Evolutionary conservation across 2,888 invertebrate species (phyloP), one percentile per base, ranked within the genome.

Genomic region (Pilophorus perplexus): DNA sequence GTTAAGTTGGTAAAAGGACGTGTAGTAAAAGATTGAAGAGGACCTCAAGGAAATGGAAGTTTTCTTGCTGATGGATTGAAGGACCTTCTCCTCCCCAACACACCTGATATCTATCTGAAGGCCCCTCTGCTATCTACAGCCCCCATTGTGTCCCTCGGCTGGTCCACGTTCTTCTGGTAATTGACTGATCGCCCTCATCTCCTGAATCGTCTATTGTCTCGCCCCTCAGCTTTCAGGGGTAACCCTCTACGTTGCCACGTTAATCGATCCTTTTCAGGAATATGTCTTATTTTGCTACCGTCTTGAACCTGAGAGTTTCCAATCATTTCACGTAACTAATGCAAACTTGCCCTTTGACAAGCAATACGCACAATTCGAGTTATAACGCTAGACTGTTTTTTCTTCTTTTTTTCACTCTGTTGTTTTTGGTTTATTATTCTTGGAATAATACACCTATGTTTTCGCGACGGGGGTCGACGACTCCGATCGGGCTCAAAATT

Each of bases 11-110:
- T 55, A 55, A 55, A 55, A 55, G 55, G 55, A 55, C 55, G 55
- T 55, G 55, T 40, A n/a, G 59, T 40, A 59, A 59, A 59, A 59
- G 42, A 44, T 42, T 59, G 62, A 46, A 46, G 62, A 62, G 22
- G 62, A 14, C 33, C 33, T 6, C 6, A 33, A 48, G 62, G 62
- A 62, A 62, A 62, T 62, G 62, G 62, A 46, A 62, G 62, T 62
- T 62, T 62, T 62, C 46, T 33, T 48, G 38, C 62, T 62, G 62
- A 62, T 62, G 62, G 62, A 62, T 62, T 62, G 62, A 62, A 62
- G 48, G 48, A 48, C 33, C n/a, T n/a, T n/a, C n/a, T n/a, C n/a
- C n/a, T n/a, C n/a, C n/a, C 46, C 62, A 46, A 62, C 48, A 62
- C 62, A 62, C 62, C 62, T 62, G 62, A 62, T 62, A 62, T 48